phyloP scores from a whole-genome alignment of 2,797 vertebrate species.

The Garrulus glandarius region DNA sequence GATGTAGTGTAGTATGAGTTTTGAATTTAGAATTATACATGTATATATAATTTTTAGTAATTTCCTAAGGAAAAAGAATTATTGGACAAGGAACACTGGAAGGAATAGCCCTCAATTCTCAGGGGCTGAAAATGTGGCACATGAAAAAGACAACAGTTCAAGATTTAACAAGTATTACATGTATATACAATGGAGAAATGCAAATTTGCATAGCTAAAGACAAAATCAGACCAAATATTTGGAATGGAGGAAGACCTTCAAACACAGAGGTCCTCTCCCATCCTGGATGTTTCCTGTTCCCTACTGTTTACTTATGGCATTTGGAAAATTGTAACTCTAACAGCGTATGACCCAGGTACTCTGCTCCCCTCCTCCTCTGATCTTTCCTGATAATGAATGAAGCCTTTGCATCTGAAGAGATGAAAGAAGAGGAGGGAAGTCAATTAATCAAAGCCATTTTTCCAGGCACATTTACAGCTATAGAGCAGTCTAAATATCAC shows the following conservation, averaged over 20 bases:
- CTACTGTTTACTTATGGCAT: background rate
- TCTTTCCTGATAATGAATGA: constrained; percentile 35
- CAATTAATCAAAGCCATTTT: constrained; percentile 59
- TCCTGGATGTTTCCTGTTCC: background rate
- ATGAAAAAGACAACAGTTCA: background rate
- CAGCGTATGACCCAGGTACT: constrained; percentile 11
- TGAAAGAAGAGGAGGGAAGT: constrained; percentile 28
- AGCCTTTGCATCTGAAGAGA: constrained; percentile 18
- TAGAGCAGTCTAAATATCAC: constrained; percentile 33
- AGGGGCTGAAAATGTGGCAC: background rate
- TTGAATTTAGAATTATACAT: background rate
- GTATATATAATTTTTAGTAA: background rate
- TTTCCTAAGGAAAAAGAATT: background rate
- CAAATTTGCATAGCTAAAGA: background rate
- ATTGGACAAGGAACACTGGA: background rate
- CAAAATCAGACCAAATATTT: constrained; percentile 4
- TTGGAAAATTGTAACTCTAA: constrained; percentile 47
- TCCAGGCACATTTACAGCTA: constrained; percentile 24
- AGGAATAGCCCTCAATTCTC: background rate
- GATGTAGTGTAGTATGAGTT: background rate
- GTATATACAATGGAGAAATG: background rate
- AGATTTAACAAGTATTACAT: background rate
- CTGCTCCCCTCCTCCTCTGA: constrained; percentile 23
- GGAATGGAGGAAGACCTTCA: background rate
- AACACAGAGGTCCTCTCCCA: background rate